A percentile compares a stretch with the other conserved stretches of the same genome.
These are phyloP conservation scores for Heliconius hewitsoni DNA, from an alignment of 1,140 invertebrate species.

Conservation along the genomic window DNA sequence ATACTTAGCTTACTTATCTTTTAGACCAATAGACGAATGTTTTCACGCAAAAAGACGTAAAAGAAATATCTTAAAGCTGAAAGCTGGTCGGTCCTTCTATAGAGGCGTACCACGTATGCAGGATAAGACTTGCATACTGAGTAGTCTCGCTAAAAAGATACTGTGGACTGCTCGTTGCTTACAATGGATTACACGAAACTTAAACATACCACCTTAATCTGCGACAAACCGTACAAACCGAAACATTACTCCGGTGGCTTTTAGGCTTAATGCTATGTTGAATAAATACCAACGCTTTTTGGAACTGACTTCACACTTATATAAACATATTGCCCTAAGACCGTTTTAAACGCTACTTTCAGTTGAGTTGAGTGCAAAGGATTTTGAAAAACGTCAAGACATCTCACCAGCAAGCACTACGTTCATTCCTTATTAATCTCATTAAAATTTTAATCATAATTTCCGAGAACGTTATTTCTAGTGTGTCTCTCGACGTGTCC, in stretches of 20 bases:
- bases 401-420: neutral
- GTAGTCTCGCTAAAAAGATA: constrained; percentile 78
- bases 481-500: constrained; percentile 64
- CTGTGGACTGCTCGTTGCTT: constrained; percentile 73
- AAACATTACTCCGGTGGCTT: constrained; percentile 56
- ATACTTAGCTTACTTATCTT: neutral
- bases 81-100: constrained; percentile 70
- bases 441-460: constrained; percentile 74
- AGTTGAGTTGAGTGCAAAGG: neutral
- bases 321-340: neutral
- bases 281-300: constrained; percentile 39
- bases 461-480: constrained; percentile 63
- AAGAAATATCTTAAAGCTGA: constrained; percentile 9
- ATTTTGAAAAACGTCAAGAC: neutral
- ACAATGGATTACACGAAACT: constrained; percentile 74
- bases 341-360: constrained; percentile 14
- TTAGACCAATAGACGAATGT: neutral
- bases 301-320: constrained; percentile 16
- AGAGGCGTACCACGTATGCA: constrained; percentile 76
- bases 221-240: constrained; percentile 60
- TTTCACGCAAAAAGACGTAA: neutral
- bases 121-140: constrained; percentile 79
- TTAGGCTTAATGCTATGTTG: constrained; percentile 44
- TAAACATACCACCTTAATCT: constrained; percentile 72
- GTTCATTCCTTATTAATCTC: constrained; percentile 55